phyloP scores from a whole-genome alignment of 92 coral and sea anemone species.

The Epizoanthus rinbou region DNA sequence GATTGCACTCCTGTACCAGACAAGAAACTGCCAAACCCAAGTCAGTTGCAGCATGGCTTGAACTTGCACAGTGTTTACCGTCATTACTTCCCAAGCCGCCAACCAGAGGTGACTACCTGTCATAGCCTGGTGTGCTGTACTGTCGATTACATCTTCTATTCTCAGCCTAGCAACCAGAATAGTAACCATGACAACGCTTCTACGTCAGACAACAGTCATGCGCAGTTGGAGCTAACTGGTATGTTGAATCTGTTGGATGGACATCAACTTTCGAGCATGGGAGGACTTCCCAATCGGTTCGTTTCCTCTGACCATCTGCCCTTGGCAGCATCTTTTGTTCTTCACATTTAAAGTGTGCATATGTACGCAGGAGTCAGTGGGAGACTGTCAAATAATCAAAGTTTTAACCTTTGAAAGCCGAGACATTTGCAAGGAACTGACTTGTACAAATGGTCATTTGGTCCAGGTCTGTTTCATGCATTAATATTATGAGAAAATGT shows the following conservation, averaged over 20 bases:
- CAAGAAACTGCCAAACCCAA: conserved; percentile 29
- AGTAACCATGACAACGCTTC: conserved; percentile 41
- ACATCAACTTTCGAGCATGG: conserved; percentile 42
- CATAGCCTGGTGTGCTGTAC: conserved; percentile 83
- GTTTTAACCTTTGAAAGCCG: no score
- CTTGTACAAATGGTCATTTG: no score
- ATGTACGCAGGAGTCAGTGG: no score
- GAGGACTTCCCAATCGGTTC: conserved; percentile 74
- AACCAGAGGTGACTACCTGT: conserved; percentile 85
- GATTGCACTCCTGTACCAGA: not conserved
- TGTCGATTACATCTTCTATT: conserved; percentile 85
- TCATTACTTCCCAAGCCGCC: conserved; percentile 54
- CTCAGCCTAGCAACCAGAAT: conserved; percentile 33
- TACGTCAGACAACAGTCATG: conserved; percentile 43
- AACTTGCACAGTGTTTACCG: conserved; percentile 82
- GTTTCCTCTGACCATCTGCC: conserved; percentile 96
- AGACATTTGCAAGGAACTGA: no score
- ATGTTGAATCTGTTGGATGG: conserved; percentile 67
- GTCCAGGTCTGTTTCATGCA: no score
- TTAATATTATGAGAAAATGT: no score
- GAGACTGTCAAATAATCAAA: no score
- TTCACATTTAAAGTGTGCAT: conserved; percentile 44
- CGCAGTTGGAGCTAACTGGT: conserved; percentile 70
- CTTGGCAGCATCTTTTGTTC: conserved; percentile 76
- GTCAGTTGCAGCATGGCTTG: conserved; percentile 50